phyloP scores from a whole-genome alignment of 2,888 invertebrate species.

The Gonocerus acuteangulatus region DNA sequence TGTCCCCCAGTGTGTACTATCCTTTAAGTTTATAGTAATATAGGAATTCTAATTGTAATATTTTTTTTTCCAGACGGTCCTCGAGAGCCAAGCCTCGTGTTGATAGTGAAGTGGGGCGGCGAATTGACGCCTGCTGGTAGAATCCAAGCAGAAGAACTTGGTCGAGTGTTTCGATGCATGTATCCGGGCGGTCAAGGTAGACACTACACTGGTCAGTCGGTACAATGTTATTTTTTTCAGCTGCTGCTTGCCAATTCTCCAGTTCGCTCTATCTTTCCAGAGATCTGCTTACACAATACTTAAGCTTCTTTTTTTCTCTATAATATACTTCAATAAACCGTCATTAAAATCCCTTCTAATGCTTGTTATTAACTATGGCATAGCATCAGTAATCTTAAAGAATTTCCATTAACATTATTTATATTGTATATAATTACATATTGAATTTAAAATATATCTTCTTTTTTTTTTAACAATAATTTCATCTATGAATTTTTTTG shows the following conservation, averaged over 20 bases:
- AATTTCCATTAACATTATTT: no score
- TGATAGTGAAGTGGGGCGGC: constrained; percentile 99
- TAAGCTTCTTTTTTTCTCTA: no score
- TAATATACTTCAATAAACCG: neutral
- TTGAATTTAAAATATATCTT: no score
- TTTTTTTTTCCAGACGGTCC: constrained; percentile 63
- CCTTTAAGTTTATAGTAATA: no score
- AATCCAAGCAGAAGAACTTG: constrained; percentile 94
- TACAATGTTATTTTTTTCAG: constrained; percentile 16
- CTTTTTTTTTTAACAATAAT: no score
- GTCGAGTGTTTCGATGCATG: constrained; percentile 97
- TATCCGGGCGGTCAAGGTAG: constrained; percentile 96
- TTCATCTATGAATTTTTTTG: no score
- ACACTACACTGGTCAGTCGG: constrained; percentile 45
- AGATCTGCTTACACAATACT: constrained; percentile 3
- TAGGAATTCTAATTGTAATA: no score
- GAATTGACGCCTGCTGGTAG: constrained; percentile 96
- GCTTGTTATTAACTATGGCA: neutral
- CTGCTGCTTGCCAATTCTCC: constrained; percentile 18
- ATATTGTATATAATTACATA: no score
- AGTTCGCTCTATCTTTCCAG: neutral
- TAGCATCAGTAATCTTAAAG: neutral
- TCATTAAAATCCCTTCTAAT: constrained; percentile 4
- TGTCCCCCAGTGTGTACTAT: no score
- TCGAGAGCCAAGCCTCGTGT: constrained; percentile 85